A percentile compares a stretch with the other conserved stretches of the same genome.
These are phyloP conservation scores for Philopotamus ludificatus DNA, from an alignment of 1,140 invertebrate genomes.

Conservation along the genomic window DNA sequence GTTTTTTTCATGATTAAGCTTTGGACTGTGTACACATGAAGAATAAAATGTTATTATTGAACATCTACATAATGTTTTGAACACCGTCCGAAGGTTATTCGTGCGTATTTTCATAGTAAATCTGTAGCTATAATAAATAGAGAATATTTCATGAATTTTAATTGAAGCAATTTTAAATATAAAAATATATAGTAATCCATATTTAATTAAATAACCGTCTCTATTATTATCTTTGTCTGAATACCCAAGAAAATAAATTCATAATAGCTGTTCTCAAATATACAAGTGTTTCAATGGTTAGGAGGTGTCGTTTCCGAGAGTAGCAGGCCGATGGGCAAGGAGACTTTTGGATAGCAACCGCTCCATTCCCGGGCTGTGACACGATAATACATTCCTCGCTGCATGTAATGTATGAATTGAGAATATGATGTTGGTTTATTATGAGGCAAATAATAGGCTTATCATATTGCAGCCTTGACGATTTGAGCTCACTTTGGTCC, in stretches of 20 bases:
- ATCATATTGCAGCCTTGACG: too few relatives aligned
- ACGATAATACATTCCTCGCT: conserved; percentile 22
- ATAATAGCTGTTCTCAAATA: conserved; percentile 24
- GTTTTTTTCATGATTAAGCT: too few relatives aligned
- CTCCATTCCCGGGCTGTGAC: conserved; percentile 13
- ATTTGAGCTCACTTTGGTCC: too few relatives aligned
- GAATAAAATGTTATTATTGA: too few relatives aligned
- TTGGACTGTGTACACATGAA: too few relatives aligned
- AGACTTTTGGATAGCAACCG: conserved; percentile 1
- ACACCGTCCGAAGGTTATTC: too few relatives aligned
- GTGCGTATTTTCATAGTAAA: too few relatives aligned
- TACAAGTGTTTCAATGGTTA: conserved; percentile 31
- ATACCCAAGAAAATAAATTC: conserved; percentile 12
- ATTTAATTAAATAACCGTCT: not conserved
- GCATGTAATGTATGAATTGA: conserved; percentile 29
- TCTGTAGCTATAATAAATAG: too few relatives aligned
- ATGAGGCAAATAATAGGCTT: not conserved
- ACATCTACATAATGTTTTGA: too few relatives aligned
- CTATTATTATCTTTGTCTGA: not conserved
- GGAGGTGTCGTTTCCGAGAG: conserved; percentile 6
- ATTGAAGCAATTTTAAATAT: too few relatives aligned
- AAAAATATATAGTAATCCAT: too few relatives aligned
- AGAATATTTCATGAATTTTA: too few relatives aligned
- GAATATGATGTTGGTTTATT: conserved; percentile 25
- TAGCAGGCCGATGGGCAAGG: conserved; percentile 10